A percentile compares a stretch with the other conserved stretches of the same genome.
These are phyloP conservation scores for Scaptomyza cyrtandrae DNA, from an alignment of 2,888 invertebrate species.

Conservation along the genomic window DNA sequence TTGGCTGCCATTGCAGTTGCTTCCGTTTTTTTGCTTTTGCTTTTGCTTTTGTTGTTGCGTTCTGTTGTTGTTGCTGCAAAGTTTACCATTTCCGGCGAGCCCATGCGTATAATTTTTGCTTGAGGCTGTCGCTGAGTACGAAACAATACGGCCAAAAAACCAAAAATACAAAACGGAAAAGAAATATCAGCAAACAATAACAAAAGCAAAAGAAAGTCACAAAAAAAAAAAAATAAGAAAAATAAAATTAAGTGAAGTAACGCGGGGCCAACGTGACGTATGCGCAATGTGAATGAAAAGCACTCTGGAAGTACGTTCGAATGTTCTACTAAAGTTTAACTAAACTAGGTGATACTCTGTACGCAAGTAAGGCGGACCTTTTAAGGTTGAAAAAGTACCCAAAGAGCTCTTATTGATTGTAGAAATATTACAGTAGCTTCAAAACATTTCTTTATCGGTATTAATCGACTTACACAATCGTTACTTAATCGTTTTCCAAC, in stretches of 20 bases:
- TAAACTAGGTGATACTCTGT: neutral
- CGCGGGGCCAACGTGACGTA: constrained; percentile 64
- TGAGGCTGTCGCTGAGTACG: constrained; percentile 73
- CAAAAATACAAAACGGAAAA: constrained; percentile 8
- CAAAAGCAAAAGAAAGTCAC: constrained; percentile 31
- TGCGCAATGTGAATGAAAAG: constrained; percentile 59
- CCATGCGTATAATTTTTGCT: constrained; percentile 80
- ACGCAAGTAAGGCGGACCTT: too few relatives aligned
- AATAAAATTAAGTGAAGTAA: constrained; percentile 24
- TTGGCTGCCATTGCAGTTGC: constrained; percentile 66
- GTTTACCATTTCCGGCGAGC: constrained; percentile 80
- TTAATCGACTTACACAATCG: too few relatives aligned
- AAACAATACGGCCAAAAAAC: constrained; percentile 65
- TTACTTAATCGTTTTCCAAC: too few relatives aligned
- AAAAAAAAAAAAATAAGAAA: constrained; percentile 2
- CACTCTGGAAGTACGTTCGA: neutral
- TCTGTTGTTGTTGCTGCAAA: constrained; percentile 60
- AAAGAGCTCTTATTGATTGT: too few relatives aligned
- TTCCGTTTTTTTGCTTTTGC: constrained; percentile 45
- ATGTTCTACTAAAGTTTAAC: neutral
- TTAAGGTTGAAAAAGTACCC: too few relatives aligned
- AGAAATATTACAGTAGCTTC: too few relatives aligned
- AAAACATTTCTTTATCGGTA: too few relatives aligned
- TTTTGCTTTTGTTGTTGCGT: constrained; percentile 44
- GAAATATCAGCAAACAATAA: constrained; percentile 11